Percentiles rank a stretch among this genome's conserved stretches.
These are phyloP conservation scores for Cheilosia grossa DNA, from an alignment of 2,888 invertebrate species.

Conservation along the genomic window DNA sequence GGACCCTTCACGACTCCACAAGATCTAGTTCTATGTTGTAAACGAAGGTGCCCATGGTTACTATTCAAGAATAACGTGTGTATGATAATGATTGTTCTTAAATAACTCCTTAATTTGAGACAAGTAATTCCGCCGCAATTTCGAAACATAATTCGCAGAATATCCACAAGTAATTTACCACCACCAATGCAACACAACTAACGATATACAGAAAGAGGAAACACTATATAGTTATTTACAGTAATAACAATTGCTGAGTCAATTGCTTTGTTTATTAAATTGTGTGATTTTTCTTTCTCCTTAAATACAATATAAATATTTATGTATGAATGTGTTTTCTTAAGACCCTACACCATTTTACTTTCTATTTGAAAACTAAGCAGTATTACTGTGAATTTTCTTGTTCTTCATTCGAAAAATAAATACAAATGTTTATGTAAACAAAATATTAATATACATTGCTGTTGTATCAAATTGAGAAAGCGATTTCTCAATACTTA, in stretches of 20 bases:
- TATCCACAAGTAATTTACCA: too few relatives aligned
- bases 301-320: slow-evolving; percentile 55
- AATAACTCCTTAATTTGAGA: too few relatives aligned
- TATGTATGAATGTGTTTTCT: slow-evolving; percentile 27
- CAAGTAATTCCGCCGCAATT: too few relatives aligned
- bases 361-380: slow-evolving; percentile 31
- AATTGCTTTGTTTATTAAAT: slow-evolving; percentile 45
- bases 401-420: slow-evolving; percentile 57
- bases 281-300: background rate
- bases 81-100: too few relatives aligned
- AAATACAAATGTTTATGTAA: slow-evolving; percentile 42
- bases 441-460: slow-evolving; percentile 24
- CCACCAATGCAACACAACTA: too few relatives aligned
- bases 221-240: slow-evolving; percentile 49
- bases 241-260: slow-evolving; percentile 14
- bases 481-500: background rate
- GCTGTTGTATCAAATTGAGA: background rate
- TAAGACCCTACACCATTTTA: slow-evolving; percentile 34
- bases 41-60: too few relatives aligned
- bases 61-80: too few relatives aligned
- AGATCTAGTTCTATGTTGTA: too few relatives aligned
- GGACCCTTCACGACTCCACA: too few relatives aligned
- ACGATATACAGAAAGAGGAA: slow-evolving; percentile 16
- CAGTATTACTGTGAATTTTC: slow-evolving; percentile 12
- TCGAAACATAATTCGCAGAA: too few relatives aligned